A percentile compares a stretch with the other conserved stretches of the same genome.
Conservation (phyloP, 2,888 invertebrate genomes). For the Stegana nigrithorax region DNA sequence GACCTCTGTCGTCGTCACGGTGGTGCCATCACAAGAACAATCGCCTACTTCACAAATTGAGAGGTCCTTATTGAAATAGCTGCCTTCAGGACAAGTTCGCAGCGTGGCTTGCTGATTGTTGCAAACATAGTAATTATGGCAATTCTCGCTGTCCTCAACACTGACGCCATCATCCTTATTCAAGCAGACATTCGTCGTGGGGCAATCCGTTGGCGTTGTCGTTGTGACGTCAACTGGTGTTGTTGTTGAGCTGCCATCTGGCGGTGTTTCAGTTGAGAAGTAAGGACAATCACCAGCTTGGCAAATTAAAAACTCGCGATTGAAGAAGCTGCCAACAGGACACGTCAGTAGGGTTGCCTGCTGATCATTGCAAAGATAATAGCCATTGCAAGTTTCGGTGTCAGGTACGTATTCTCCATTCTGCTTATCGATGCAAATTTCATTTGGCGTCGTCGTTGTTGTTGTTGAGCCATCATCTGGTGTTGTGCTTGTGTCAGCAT, state of each 20-base stretch:
- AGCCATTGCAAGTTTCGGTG: neutral
- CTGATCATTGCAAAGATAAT: neutral
- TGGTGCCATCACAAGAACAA: constrained; percentile 19
- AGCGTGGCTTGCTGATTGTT: neutral
- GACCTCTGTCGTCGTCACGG: neutral
- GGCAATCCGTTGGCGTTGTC: neutral
- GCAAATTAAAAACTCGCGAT: constrained; percentile 11
- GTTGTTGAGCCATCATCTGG: neutral
- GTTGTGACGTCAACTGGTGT: neutral
- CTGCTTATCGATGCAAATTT: constrained; percentile 9
- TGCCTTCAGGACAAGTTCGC: constrained; percentile 27
- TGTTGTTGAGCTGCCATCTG: neutral
- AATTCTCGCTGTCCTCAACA: neutral
- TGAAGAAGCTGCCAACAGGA: constrained; percentile 26
- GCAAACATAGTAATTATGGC: neutral
- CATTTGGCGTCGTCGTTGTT: no score
- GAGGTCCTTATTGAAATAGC: constrained; percentile 23
- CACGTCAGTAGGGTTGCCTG: constrained; percentile 22
- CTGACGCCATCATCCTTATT: neutral
- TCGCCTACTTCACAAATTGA: constrained; percentile 27
- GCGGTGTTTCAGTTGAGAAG: neutral
- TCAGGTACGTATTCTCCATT: neutral
- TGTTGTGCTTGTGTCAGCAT: neutral
- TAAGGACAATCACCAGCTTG: constrained; percentile 29
- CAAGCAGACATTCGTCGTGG: constrained; percentile 10